Evolutionary conservation across 1,140 invertebrate genomes (phyloP).

Genomic region (Phthorimaea operculella): DNA sequence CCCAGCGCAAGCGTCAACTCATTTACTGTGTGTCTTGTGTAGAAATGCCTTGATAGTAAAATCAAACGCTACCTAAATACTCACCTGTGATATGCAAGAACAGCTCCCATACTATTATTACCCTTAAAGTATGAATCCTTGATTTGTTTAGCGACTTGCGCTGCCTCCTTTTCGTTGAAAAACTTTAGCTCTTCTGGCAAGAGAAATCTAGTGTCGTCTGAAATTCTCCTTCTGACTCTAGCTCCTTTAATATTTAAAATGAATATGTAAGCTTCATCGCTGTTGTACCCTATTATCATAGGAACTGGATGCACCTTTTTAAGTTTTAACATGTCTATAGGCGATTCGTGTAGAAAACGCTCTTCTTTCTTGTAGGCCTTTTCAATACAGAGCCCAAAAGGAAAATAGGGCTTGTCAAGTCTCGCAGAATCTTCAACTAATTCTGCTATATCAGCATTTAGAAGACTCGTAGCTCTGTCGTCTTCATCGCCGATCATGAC

Average conservation of each 20-base stretch:
- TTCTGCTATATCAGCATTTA: conserved; percentile 23
- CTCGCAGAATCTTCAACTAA: conserved; percentile 29
- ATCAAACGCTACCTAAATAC: background rate
- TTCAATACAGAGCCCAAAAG: conserved; percentile 52
- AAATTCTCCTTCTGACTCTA: conserved; percentile 23
- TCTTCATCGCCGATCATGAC: conserved; percentile 21
- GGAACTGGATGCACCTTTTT: conserved; percentile 30
- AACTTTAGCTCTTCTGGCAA: conserved; percentile 44
- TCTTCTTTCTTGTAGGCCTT: conserved; percentile 42
- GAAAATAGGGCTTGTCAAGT: conserved; percentile 39
- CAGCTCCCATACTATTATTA: conserved; percentile 26
- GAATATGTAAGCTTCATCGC: conserved; percentile 52
- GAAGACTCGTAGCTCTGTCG: conserved; percentile 9
- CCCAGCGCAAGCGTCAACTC: too few species aligned
- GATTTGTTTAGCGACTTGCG: conserved; percentile 29
- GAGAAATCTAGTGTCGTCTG: conserved; percentile 26
- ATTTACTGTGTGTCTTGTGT: too few species aligned
- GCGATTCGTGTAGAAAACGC: conserved; percentile 30
- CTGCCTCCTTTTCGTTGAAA: conserved; percentile 29
- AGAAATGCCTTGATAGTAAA: background rate
- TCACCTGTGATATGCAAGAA: conserved; percentile 48
- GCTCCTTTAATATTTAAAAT: conserved; percentile 27
- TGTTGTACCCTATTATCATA: conserved; percentile 51
- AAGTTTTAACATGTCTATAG: conserved; percentile 26
- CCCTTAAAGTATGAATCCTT: conserved; percentile 44